These are phyloP conservation scores for Chrysochloris asiatica DNA, from an alignment of 2,113 vertebrate species.

Conservation along the genomic window DNA sequence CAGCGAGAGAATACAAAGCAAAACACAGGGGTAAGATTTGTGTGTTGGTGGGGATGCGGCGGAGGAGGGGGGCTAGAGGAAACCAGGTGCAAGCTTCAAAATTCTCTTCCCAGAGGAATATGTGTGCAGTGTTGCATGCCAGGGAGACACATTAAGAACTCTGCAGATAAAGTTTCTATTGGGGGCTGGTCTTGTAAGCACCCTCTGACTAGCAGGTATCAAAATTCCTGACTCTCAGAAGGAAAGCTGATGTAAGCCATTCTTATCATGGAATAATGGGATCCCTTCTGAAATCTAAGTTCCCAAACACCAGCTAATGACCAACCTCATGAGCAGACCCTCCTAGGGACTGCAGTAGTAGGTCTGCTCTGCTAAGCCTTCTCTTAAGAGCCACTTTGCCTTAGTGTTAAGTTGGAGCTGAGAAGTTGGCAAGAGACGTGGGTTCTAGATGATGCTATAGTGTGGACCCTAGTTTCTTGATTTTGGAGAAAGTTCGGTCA, in stretches of 20 bases:
- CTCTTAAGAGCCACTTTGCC: not conserved
- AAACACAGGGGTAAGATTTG: not conserved
- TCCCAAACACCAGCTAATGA: not conserved
- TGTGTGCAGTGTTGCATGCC: no score
- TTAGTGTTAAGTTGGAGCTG: not conserved
- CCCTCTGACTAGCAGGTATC: not conserved
- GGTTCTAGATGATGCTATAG: not conserved
- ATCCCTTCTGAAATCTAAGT: not conserved
- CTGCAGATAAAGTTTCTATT: not conserved
- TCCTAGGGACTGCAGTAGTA: not conserved
- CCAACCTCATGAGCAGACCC: no score
- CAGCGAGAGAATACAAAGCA: not conserved
- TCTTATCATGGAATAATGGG: not conserved
- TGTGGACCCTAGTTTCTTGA: not conserved
- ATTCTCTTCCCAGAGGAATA: accelerated
- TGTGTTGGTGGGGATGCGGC: no score
- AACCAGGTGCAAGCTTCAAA: not conserved
- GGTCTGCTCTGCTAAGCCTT: not conserved
- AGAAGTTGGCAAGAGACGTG: not conserved
- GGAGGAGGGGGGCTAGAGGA: not conserved
- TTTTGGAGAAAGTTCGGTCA: not conserved
- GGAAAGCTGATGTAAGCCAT: not conserved
- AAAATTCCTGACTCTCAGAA: not conserved
- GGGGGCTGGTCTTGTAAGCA: not conserved
- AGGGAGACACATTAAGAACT: not conserved